Evolutionary conservation across 2,888 invertebrate species (phyloP), one percentile per base, ranked within the genome.

Genomic region (Acronicta psi): DNA sequence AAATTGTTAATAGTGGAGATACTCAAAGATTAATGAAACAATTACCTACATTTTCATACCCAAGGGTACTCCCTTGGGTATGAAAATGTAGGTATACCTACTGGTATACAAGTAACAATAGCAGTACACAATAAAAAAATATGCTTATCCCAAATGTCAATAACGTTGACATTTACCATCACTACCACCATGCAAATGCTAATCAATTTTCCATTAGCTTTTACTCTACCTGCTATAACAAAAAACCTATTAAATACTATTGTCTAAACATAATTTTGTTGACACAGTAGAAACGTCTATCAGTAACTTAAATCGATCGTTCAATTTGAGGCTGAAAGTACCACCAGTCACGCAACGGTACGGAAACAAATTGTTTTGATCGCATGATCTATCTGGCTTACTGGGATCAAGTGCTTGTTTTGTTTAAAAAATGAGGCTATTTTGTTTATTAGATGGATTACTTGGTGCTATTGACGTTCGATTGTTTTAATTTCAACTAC

Each of bases 341-440:
- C 8, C n/a, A 11, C 40, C 23, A 54, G 73, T 66, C 72, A 68
- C 67, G 72, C 67, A 51, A 54, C 16, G 25, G 7, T 70, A 38
- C 16, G 40, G 58, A 65, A 64, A 44, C 17, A 8, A 56, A 56
- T 34, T 37, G 34, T 38, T 70, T 47, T 40, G 51, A 41, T n/a
- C 8, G n/a, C 18, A 31, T 43, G 18, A 66, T 62, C 40, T 56
- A 50, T 49, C 47, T 45, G 20, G 13, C 43, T 56, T 44, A 62
- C 37, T 16, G 31, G 29, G 38, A 45, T 69, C 45, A 46, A 50
- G 10, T 31, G 25, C 9, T 25, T 38, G 31, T 44, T 38, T 34
- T 23, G 25, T 42, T 64, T 41, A 45, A 41, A 51, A 41, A 52
- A 25, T 0, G 5, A 56, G 41, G 41, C 13, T 41, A n/a, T 16